Base-by-base conservation (phyloP, 2,113 vertebrate species). In the Lutjanus erythropterus region DNA sequence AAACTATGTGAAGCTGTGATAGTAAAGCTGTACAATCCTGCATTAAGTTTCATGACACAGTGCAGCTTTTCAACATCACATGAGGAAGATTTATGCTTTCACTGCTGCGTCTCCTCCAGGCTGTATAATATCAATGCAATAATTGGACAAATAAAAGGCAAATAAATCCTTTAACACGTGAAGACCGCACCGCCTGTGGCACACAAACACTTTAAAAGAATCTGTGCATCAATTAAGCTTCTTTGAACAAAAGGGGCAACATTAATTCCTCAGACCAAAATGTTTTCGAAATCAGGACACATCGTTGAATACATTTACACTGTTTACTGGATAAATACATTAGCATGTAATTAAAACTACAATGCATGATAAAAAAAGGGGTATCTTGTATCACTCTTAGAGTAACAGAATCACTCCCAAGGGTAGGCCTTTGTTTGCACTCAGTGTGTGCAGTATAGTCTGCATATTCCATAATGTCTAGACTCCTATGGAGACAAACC, bases 351-450 rank as follows among this genome's bases (percentile, higher is more conserved):
- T 61, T 81, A 71, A 61, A 53, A 83, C 79, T 66, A 61, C 37
- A 71, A 3, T 80, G 21, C 44, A 58, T 25, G 19, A n/a, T 75
- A 78, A 68, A 71, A 44, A 53, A 59, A 74, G 18, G 52, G 39
- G 50, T 75, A 12, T 60, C 50, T 69, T 86, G 53, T 64, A 35
- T 77, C 58, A 44, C 29, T 35, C 35, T 41, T 73, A 31, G n/a
- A 78, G 56, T 37, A 3, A 65, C 44, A 15, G 41, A 37, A 59
- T 47, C 35, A 39, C 18, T 41, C 67, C 59, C 44, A n/a, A 10
- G 59, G 65, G 78, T 69, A 18, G 8, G 10, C n/a, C 31, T 81
- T 65, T 81, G 78, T 89, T 89, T 83, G 55, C 70, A 31, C 10
- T 67, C 46, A 23, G 2, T 61, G 9, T 55, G 10, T 58, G 1